Conservation (phyloP, 2,797 vertebrate species). For the Todus mexicanus region DNA sequence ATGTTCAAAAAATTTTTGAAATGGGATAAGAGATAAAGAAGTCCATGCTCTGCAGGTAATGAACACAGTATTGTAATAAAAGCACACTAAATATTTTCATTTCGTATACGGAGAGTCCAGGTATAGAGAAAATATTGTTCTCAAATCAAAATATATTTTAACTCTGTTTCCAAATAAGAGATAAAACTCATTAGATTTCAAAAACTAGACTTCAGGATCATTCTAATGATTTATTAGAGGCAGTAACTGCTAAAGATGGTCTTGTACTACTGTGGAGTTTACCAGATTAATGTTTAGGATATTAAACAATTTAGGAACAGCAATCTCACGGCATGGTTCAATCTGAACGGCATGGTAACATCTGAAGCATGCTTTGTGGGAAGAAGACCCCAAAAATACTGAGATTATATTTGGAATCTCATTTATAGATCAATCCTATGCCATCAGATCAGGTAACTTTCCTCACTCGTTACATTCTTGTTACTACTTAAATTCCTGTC, state of each 20-base stretch:
- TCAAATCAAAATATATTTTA: background rate
- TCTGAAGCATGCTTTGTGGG: background rate
- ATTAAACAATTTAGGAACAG: background rate
- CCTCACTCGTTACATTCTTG: background rate
- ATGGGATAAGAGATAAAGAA: background rate
- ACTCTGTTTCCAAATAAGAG: background rate
- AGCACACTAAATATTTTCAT: background rate
- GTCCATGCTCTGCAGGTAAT: background rate
- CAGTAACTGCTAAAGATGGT: background rate
- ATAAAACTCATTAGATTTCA: background rate
- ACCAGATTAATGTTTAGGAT: background rate
- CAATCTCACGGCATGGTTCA: background rate
- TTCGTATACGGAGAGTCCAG: background rate
- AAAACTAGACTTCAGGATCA: background rate
- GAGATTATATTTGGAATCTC: background rate
- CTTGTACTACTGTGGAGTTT: background rate
- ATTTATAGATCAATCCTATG: background rate
- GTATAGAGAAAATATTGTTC: background rate
- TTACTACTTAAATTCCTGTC: background rate
- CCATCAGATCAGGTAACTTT: background rate
- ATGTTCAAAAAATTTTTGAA: background rate
- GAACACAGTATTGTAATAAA: background rate
- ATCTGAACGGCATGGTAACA: background rate
- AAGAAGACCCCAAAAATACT: background rate
- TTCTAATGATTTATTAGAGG: background rate